Conservation (phyloP, 2,113 vertebrate species). For the Gnathonemus echidnorhynchus region DNA sequence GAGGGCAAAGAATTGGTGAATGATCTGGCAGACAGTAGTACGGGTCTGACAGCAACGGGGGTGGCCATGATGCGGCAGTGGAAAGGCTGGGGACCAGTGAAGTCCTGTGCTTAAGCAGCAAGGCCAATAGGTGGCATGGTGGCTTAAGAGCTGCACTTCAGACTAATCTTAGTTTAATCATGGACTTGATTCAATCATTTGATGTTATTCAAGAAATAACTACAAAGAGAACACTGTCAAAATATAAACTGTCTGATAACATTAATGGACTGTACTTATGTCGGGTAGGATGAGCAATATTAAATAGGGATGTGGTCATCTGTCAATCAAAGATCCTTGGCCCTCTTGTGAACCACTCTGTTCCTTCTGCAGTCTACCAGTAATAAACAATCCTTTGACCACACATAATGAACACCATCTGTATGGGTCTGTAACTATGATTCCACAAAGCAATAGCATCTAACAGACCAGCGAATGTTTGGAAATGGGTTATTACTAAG, state of each 20-base stretch:
- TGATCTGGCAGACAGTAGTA: background rate
- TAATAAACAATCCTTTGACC: background rate
- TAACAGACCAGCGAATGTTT: background rate
- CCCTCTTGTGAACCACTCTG: background rate
- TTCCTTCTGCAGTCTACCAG: background rate
- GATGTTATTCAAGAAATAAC: background rate
- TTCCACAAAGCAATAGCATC: background rate
- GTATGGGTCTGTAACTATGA: background rate
- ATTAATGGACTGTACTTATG: background rate
- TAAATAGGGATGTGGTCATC: background rate
- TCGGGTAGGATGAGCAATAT: background rate
- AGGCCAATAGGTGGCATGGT: background rate
- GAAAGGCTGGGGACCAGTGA: background rate
- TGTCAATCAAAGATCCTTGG: background rate
- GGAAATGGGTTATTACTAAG: background rate
- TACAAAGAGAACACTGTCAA: background rate
- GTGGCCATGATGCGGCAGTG: background rate
- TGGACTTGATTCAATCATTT: background rate
- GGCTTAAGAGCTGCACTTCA: background rate
- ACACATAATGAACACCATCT: background rate
- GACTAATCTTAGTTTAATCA: background rate
- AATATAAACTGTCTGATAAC: background rate
- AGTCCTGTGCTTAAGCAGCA: background rate
- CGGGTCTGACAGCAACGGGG: background rate
- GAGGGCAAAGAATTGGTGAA: background rate